Percentiles rank a stretch among this genome's conserved stretches.
These are phyloP conservation scores for Acipenser transmontanus DNA, from an alignment of 2,797 vertebrate genomes.

Conservation along the genomic window DNA sequence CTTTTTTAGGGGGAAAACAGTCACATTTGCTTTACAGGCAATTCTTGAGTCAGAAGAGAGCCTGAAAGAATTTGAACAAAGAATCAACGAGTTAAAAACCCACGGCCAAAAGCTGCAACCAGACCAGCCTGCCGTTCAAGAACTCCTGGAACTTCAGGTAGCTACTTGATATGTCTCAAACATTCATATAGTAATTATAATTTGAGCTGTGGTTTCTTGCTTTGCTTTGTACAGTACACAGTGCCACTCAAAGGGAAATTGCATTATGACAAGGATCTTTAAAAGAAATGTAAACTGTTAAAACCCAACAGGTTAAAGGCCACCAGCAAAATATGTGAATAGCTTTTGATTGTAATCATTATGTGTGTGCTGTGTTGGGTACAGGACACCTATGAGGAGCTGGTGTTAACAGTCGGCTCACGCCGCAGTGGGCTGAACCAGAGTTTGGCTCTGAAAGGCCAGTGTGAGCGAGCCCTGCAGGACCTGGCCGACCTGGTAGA, in stretches of 20 bases:
- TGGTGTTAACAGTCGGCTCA: slow-evolving; percentile 77
- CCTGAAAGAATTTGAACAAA: slow-evolving; percentile 81
- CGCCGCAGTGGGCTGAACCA: slow-evolving; percentile 80
- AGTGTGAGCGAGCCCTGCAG: slow-evolving; percentile 82
- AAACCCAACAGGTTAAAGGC: too few relatives aligned
- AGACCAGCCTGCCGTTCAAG: slow-evolving; percentile 74
- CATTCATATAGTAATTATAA: too few relatives aligned
- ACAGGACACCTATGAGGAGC: slow-evolving; percentile 87
- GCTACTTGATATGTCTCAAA: too few relatives aligned
- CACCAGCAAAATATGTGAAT: too few relatives aligned
- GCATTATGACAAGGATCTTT: too few relatives aligned
- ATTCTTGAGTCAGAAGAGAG: slow-evolving; percentile 82
- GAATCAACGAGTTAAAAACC: slow-evolving; percentile 73
- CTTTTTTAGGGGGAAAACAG: too few relatives aligned
- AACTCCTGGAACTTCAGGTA: slow-evolving; percentile 90
- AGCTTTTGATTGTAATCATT: neutral
- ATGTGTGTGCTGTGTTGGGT: slow-evolving; percentile 9
- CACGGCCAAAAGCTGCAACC: slow-evolving; percentile 69
- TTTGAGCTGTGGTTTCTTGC: too few relatives aligned
- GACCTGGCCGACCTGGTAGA: slow-evolving; percentile 86
- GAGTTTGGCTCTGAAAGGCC: slow-evolving; percentile 77
- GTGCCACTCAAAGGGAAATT: too few relatives aligned
- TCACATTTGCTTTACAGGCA: slow-evolving; percentile 50
- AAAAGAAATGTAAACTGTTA: too few relatives aligned
- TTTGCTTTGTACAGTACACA: too few relatives aligned